Base-by-base conservation (phyloP, 2,888 invertebrate genomes). In the Diadegma fenestrale region DNA sequence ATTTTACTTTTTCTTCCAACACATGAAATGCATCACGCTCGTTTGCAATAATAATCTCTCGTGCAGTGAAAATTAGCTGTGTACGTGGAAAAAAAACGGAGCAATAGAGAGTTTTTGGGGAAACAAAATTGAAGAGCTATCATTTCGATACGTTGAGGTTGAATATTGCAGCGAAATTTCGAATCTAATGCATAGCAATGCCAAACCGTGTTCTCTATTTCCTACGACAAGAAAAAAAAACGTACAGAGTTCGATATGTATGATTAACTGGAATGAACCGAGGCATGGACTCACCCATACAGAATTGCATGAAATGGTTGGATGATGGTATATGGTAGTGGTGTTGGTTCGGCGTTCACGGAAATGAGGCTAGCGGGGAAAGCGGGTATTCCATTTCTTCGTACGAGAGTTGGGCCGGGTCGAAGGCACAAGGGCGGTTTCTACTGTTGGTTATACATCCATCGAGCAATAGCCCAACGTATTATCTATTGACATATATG, bases 201-300 rank as follows among this genome's bases (percentile, higher is more conserved):
- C 22, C 19, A 2, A 51, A 1, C 2, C 19, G 51, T 14, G 61
- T 26, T 61, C 14, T 61, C 26, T 22, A 76, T 66, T 64, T 69
- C 22, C 51, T 43, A 37, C 43, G 54, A 63, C 69, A 48, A n/a
- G 41, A 37, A 54, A 75, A 54, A 26, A 58, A 75, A 54, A 26
- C 14, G 14, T 58, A 58, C 26, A 26, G 26, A 26, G 26, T 58
- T 26, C 26, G 26, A 26, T 26, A 26, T 26, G 26, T 58, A 26
- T 69, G 83, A 68, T 83, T 79, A 69, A 79, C 83, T 75, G 69
- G 75, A 63, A 61, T 51, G 76, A 80, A 72, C 84, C 80, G 58
- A 79, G 66, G 51, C 58, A 78, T 66, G 71, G 78, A 48, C 78
- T 72, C 63, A 80, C 51, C 73, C 68, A 68, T 63, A 73, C 68